Evolutionary conservation across 2,888 invertebrate genomes (phyloP).

Genomic region (Lampropteryx suffumata): DNA sequence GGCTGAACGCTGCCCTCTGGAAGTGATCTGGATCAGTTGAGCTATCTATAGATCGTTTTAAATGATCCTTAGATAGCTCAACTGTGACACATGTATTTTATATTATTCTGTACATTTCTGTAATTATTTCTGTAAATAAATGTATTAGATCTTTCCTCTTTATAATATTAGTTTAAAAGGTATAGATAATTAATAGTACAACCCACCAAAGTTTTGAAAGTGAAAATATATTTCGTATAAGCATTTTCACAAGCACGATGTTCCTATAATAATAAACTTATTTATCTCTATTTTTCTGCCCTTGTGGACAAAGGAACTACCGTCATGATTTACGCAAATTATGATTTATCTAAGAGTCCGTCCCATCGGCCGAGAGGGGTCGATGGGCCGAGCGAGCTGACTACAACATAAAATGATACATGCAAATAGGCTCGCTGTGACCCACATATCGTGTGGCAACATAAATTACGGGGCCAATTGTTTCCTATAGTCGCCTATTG

Average conservation of each 20-base stretch:
- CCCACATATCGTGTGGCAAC: conserved; percentile 58
- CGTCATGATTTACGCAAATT: conserved; percentile 18
- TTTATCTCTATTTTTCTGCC: conserved; percentile 18
- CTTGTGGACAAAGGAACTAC: conserved; percentile 10
- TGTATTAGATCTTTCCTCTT: too few relatives aligned
- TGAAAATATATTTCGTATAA: too few relatives aligned
- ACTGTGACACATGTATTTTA: too few relatives aligned
- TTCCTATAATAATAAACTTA: conserved; percentile 10
- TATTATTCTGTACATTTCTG: too few relatives aligned
- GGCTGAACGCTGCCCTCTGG: too few relatives aligned
- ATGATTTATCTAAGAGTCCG: conserved; percentile 18
- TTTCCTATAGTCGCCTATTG: conserved; percentile 65
- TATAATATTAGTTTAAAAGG: too few relatives aligned
- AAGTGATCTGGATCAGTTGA: too few relatives aligned
- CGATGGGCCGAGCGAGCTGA: conserved; percentile 24
- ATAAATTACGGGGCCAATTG: conserved; percentile 72
- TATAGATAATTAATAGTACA: too few relatives aligned
- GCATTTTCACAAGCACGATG: neutral
- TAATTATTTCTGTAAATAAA: too few relatives aligned
- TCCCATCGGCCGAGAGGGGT: conserved; percentile 6
- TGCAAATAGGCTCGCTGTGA: conserved; percentile 40
- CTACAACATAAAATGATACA: conserved; percentile 37
- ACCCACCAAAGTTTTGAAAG: too few relatives aligned
- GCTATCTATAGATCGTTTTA: too few relatives aligned
- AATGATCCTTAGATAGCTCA: too few relatives aligned